Evolutionary conservation across 2,888 invertebrate genomes (phyloP), one percentile per base, ranked within the genome.

Genomic region (Philopedon plagiatum): DNA sequence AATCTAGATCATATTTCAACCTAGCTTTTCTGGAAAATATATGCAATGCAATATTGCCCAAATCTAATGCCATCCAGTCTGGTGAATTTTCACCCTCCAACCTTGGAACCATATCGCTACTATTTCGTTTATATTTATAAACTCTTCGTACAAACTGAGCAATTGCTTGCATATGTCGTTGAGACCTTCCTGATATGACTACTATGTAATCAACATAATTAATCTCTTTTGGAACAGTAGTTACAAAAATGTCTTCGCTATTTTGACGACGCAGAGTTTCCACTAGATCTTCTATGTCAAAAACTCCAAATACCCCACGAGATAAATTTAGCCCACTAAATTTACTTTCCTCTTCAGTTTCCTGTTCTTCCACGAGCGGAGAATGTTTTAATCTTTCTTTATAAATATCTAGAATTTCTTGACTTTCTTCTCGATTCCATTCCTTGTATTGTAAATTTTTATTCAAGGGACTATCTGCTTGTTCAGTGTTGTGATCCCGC

Each of bases 31-130:
- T 87, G 29, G 92, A 91, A 85, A 98, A 95, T 77, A 98, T 90
- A 81, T 98, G 98, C 32, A 98, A 85, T 3, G 94, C 94, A 79
- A 98, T 97, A 83, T 97, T 98, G 94, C 96, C 96, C 86, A 97
- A 88, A 87, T 98, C 97, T 83, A 98, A 81, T 18, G 96, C 96
- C 85, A 95, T 89, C 97, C 97, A 98, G 79, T 95, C 92, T 58
- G 89, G 89, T 9, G 91, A 92, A 60, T 89, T 86, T 82, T 90
- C 88, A 21, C 96, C 96, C 87, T 96, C 95, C 76, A 96, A 89
- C 80, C 87, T 90, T 0, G 96, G 94, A 79, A 94, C 86, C 18
- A 83, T 76, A 83, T 97, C 96, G 51, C 56, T 66, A 73, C 87
- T 84, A 21, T 84, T 54, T 39, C 89, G 88, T 83, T 95, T 95